Evolutionary conservation across 2,888 invertebrate species (phyloP).

Genomic region (Harpalus rubripes): DNA sequence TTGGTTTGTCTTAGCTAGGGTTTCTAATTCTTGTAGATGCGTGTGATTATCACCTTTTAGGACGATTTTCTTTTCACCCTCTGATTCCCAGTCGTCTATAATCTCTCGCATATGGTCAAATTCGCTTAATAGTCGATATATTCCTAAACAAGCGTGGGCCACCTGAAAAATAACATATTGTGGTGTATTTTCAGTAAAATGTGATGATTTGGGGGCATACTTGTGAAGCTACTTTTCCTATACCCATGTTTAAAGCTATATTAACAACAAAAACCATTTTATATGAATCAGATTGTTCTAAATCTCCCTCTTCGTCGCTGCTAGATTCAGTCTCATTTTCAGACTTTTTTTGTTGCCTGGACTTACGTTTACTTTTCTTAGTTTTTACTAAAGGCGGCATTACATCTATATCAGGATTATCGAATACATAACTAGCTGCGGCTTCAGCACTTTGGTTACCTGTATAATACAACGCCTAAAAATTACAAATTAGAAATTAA

Average conservation of each 20-base stretch:
- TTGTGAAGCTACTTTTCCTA: conserved; percentile 82
- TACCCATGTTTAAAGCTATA: conserved; percentile 81
- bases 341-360: conserved; percentile 64
- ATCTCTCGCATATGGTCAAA: conserved; percentile 76
- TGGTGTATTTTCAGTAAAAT: not conserved
- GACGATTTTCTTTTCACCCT: conserved; percentile 77
- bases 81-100: conserved; percentile 79
- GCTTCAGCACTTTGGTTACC: conserved; percentile 79
- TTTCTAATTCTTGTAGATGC: conserved; percentile 75
- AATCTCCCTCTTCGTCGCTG: conserved; percentile 72
- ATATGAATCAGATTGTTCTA: conserved; percentile 75
- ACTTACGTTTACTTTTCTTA: conserved; percentile 63
- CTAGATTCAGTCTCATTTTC: conserved; percentile 70
- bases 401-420: conserved; percentile 75
- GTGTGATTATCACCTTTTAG: conserved; percentile 75
- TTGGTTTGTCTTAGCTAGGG: conserved; percentile 73
- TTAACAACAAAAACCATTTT: conserved; percentile 85
- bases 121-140: conserved; percentile 78
- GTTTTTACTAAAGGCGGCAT: conserved; percentile 67
- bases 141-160: conserved; percentile 81
- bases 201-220: conserved; percentile 71
- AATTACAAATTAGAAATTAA: conserved; percentile 66
- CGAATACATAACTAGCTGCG: conserved; percentile 80
- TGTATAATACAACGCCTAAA: conserved; percentile 79
- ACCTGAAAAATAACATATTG: conserved; percentile 73